Percentiles rank a stretch among this genome's conserved stretches.
These are phyloP conservation scores for Esperia sulphurella DNA, from an alignment of 2,888 invertebrate species.

Conservation along the genomic window DNA sequence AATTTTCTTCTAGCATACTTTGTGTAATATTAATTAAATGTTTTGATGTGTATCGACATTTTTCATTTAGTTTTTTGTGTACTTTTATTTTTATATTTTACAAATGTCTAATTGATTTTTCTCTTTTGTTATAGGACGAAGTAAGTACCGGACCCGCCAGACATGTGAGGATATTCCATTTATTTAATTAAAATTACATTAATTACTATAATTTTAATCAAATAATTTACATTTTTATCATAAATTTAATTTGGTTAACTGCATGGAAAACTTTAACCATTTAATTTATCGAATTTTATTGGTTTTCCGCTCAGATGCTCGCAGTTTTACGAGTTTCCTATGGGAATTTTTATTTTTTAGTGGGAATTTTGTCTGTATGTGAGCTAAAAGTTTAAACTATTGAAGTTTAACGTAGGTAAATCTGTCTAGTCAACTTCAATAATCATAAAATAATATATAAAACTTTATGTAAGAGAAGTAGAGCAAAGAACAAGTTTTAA, in stretches of 20 bases:
- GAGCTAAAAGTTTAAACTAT: no score
- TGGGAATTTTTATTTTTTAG: no score
- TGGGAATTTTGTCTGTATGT: no score
- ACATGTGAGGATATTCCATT: conserved; percentile 65
- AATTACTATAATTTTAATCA: not conserved
- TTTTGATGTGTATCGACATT: not conserved
- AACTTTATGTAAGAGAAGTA: not conserved
- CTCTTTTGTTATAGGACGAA: conserved; percentile 77
- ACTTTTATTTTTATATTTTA: conserved; percentile 5
- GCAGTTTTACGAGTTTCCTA: no score
- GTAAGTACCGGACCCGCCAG: conserved; percentile 71
- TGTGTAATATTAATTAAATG: not conserved
- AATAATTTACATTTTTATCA: no score
- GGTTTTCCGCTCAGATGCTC: no score
- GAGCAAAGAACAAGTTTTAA: not conserved
- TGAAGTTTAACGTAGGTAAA: no score
- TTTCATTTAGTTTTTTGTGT: not conserved
- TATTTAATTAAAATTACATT: conserved; percentile 24
- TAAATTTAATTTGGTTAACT: no score
- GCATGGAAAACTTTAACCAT: no score
- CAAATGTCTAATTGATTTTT: conserved; percentile 39
- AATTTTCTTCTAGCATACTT: not conserved
- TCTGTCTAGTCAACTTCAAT: no score
- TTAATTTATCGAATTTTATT: no score
- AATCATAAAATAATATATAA: no score